Evolutionary conservation across 1,140 invertebrate genomes (phyloP).

Genomic region (Glossosoma conforme): DNA sequence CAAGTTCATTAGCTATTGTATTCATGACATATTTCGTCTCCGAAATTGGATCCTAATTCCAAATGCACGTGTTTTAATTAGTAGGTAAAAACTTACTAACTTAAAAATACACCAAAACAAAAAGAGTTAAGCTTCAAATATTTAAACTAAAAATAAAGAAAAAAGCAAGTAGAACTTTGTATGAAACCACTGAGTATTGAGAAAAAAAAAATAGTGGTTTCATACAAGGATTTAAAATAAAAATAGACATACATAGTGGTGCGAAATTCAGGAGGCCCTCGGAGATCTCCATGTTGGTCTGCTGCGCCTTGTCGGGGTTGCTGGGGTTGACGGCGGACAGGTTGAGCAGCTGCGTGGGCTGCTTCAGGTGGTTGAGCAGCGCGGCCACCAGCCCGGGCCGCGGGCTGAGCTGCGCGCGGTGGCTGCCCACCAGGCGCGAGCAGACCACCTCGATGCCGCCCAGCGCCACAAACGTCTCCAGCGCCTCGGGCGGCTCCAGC

Average conservation of each 20-base stretch:
- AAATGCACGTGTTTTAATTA: too few species aligned
- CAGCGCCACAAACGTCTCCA: constrained; percentile 40
- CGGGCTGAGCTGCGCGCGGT: constrained; percentile 34
- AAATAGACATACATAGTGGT: constrained; percentile 60
- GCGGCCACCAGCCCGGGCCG: constrained; percentile 45
- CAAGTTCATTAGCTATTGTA: too few species aligned
- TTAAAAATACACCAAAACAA: too few species aligned
- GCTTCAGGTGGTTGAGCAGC: constrained; percentile 46
- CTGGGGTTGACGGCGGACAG: constrained; percentile 49
- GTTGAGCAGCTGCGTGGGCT: constrained; percentile 45
- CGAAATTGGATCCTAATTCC: too few species aligned
- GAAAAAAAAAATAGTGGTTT: background rate
- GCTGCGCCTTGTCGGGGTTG: constrained; percentile 54
- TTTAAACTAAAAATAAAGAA: too few species aligned
- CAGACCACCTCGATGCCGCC: constrained; percentile 42
- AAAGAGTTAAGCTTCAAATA: too few species aligned
- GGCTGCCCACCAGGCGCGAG: constrained; percentile 48
- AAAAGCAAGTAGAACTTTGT: too few species aligned
- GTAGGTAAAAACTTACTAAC: too few species aligned
- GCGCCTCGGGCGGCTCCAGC: constrained; percentile 40
- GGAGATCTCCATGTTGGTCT: constrained; percentile 48
- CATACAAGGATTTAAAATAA: background rate
- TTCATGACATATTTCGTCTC: too few species aligned
- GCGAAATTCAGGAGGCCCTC: constrained; percentile 83
- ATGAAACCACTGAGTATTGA: too few species aligned